phyloP scores from a whole-genome alignment of 2,113 vertebrate species.

The Agelaius phoeniceus region DNA sequence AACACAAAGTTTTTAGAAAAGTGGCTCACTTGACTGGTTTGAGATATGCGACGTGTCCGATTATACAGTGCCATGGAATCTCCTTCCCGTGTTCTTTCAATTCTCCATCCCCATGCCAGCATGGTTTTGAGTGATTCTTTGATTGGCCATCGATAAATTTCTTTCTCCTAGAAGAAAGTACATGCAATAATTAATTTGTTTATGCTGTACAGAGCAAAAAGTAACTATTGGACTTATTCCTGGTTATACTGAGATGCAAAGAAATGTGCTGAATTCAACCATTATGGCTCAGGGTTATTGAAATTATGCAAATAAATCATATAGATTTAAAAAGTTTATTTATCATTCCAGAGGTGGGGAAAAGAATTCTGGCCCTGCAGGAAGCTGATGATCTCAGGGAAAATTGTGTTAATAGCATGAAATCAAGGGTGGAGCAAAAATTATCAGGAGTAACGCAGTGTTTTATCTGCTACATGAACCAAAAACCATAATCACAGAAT shows the following conservation, averaged over 20 bases:
- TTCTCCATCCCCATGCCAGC: slow-evolving; percentile 91
- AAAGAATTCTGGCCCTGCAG: neutral
- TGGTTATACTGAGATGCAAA: neutral
- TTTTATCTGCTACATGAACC: neutral
- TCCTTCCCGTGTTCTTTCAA: slow-evolving; percentile 88
- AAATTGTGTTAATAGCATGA: neutral
- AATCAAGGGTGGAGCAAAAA: neutral
- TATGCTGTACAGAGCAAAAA: neutral
- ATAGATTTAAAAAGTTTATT: neutral
- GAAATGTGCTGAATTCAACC: neutral
- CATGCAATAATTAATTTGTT: neutral
- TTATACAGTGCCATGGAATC: slow-evolving; percentile 86
- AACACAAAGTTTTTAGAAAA: neutral
- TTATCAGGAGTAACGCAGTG: neutral
- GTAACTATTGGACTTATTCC: neutral
- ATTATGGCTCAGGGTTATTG: neutral
- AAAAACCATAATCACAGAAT: neutral
- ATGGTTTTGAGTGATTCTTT: slow-evolving; percentile 95
- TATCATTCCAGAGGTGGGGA: neutral
- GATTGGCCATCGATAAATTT: slow-evolving; percentile 90
- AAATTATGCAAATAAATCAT: neutral
- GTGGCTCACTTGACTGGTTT: slow-evolving; percentile 86
- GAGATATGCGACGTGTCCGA: slow-evolving; percentile 89
- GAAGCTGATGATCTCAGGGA: neutral
- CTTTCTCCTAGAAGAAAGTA: slow-evolving; percentile 84